phyloP scores from a whole-genome alignment of 2,888 invertebrate genomes.

The Lordiphosa fenestrarum region DNA sequence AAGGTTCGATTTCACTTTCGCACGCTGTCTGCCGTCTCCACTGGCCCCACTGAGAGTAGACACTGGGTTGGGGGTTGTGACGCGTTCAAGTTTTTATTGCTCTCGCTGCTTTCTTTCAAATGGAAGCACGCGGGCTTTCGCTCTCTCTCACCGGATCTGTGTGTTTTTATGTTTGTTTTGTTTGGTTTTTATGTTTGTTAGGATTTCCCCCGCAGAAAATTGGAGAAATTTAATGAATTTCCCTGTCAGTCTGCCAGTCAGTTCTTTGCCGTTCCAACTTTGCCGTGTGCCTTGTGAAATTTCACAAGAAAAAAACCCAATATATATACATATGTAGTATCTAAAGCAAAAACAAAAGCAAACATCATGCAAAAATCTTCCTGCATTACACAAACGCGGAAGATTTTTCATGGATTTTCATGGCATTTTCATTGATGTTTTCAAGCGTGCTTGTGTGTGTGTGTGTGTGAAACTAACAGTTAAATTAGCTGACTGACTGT shows the following conservation, averaged over 20 bases:
- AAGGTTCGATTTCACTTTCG: conserved; percentile 76
- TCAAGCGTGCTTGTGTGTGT: conserved; percentile 27
- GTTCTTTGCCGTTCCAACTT: background rate
- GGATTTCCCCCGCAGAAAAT: background rate
- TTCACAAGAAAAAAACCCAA: background rate
- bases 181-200: background rate
- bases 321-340: background rate
- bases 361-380: conserved; percentile 67
- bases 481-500: conserved; percentile 57
- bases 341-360: conserved; percentile 32
- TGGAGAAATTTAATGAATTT: conserved; percentile 3
- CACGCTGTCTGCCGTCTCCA: conserved; percentile 61
- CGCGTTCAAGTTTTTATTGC: conserved; percentile 53
- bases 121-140: conserved; percentile 25
- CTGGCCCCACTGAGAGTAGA: conserved; percentile 5
- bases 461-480: conserved; percentile 63
- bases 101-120: conserved; percentile 67
- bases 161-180: conserved; percentile 1
- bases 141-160: conserved; percentile 29
- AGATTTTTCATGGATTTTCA: conserved; percentile 70
- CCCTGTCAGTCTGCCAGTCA: conserved; percentile 1
- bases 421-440: conserved; percentile 64
- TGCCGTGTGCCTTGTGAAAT: too few relatives aligned
- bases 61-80: conserved; percentile 25
- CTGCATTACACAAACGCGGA: conserved; percentile 76